phyloP scores from a whole-genome alignment of 2,888 invertebrate species.

The Epinotia ramella region DNA sequence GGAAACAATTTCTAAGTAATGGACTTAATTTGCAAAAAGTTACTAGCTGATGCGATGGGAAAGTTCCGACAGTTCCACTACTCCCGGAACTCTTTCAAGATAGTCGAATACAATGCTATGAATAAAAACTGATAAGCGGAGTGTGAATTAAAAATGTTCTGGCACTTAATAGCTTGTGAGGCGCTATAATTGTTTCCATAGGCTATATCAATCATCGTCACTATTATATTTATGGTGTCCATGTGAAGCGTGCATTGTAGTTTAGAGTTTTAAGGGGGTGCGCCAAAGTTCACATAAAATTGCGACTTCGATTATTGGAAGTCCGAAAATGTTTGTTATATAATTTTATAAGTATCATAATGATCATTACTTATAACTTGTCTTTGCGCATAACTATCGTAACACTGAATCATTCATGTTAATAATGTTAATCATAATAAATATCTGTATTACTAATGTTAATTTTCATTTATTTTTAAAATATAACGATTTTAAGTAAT shows the following conservation, averaged over 20 bases:
- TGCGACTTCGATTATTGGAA: too few relatives aligned
- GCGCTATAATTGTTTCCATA: background rate
- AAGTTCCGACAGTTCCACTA: slow-evolving; percentile 29
- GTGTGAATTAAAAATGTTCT: slow-evolving; percentile 6
- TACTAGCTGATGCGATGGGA: slow-evolving; percentile 23
- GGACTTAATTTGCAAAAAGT: slow-evolving; percentile 32
- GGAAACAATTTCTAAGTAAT: slow-evolving; percentile 17
- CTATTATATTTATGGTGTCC: slow-evolving; percentile 17
- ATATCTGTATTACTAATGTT: too few relatives aligned
- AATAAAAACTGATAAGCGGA: slow-evolving; percentile 20
- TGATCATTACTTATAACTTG: too few relatives aligned
- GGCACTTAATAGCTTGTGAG: slow-evolving; percentile 6
- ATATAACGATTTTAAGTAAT: too few relatives aligned
- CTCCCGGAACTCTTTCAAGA: slow-evolving; percentile 17
- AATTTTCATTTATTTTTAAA: too few relatives aligned
- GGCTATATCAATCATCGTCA: slow-evolving; percentile 18
- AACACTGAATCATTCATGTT: too few relatives aligned
- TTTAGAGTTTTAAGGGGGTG: background rate
- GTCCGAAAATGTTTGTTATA: too few relatives aligned
- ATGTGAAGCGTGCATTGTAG: background rate
- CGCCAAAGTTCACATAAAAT: too few relatives aligned
- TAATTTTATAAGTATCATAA: too few relatives aligned
- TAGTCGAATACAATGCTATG: slow-evolving; percentile 26
- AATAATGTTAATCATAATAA: too few relatives aligned
- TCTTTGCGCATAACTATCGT: too few relatives aligned